These are phyloP conservation scores for Clinocottus analis DNA, from an alignment of 2,113 vertebrate species.

Conservation along the genomic window DNA sequence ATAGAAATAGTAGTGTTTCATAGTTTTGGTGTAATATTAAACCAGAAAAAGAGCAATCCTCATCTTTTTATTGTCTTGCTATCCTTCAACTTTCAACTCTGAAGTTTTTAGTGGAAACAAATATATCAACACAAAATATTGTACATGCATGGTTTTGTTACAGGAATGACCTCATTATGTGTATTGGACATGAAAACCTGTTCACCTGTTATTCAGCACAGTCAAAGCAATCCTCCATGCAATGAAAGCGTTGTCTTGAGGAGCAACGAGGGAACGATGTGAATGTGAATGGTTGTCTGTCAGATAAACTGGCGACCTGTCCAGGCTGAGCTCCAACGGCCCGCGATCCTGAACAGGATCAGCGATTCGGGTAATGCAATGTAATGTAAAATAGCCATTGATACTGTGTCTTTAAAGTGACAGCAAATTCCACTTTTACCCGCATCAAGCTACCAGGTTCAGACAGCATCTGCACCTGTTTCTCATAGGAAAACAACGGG, in stretches of 20 bases:
- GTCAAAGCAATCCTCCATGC: neutral
- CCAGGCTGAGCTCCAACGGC: too few relatives aligned
- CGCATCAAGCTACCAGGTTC: neutral
- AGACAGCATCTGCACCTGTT: conserved; percentile 30
- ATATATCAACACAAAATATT: neutral
- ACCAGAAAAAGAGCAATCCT: neutral
- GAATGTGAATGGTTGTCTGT: too few relatives aligned
- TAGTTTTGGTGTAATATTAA: neutral
- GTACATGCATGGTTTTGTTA: neutral
- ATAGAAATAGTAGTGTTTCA: neutral
- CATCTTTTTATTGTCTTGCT: neutral
- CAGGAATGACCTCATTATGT: conserved; percentile 1
- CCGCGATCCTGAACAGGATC: too few relatives aligned
- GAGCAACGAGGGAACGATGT: too few relatives aligned
- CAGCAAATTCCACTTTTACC: neutral
- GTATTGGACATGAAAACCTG: neutral
- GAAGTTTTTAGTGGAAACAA: conserved; percentile 7
- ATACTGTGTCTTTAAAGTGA: neutral
- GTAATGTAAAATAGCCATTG: too few relatives aligned
- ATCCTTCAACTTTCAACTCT: neutral
- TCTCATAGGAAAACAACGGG: conserved; percentile 35
- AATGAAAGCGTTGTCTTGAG: neutral
- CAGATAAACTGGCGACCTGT: too few relatives aligned
- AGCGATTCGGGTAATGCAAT: too few relatives aligned
- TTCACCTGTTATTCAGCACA: neutral